Conservation (phyloP, 2,888 invertebrate genomes). For the Pterobdella sp. region DNA sequence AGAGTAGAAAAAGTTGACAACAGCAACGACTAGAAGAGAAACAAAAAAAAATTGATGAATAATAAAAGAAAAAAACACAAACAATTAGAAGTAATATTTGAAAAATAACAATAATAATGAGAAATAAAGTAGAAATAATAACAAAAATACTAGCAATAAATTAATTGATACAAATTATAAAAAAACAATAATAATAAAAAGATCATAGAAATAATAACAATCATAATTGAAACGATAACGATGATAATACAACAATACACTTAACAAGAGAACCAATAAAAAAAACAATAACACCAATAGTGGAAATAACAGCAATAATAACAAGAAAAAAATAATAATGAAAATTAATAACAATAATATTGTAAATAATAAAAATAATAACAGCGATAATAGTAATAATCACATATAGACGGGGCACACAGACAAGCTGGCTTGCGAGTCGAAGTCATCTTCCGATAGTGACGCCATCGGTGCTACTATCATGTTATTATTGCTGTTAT, state of each 20-base stretch:
- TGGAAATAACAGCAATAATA: background rate
- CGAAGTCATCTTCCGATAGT: conserved; percentile 19
- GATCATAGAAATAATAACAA: background rate
- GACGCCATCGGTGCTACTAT: conserved; percentile 26
- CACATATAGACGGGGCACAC: too few relatives aligned
- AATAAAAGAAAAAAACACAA: background rate
- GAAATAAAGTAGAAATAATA: background rate
- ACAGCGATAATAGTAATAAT: background rate
- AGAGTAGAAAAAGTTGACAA: too few relatives aligned
- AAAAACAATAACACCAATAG: conserved; percentile 11
- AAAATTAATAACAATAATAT: conserved; percentile 9
- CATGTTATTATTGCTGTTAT: background rate
- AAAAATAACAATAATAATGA: background rate
- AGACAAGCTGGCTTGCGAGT: conserved; percentile 15
- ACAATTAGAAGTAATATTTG: background rate
- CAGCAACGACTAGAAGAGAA: too few relatives aligned
- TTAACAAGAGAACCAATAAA: background rate
- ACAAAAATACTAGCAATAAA: background rate
- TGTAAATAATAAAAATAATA: background rate
- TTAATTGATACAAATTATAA: background rate
- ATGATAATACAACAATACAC: background rate
- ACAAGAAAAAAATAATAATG: background rate
- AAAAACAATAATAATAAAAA: background rate
- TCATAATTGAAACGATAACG: background rate
- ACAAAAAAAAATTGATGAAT: too few relatives aligned